Conservation (phyloP, 1,140 invertebrate genomes). For the Spodoptera frugiperda region DNA sequence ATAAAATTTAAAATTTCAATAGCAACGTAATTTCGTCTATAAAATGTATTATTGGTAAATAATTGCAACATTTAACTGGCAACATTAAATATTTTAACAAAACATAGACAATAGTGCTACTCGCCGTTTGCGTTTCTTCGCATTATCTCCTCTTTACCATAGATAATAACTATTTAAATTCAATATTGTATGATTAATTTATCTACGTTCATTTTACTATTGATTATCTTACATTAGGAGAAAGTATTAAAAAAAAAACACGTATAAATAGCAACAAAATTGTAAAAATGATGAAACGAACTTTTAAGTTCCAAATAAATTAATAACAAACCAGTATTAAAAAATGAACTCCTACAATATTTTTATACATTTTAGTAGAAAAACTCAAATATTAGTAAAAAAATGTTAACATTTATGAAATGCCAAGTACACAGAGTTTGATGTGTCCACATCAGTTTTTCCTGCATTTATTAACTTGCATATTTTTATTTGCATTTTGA, state of each 20-base stretch:
- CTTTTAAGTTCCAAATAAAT: conserved; percentile 5
- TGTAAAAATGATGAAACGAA: conserved; percentile 4
- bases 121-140: conserved; percentile 19
- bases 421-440: conserved; percentile 22
- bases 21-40: conserved; percentile 46
- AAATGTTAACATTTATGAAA: conserved; percentile 9
- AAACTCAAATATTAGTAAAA: neutral
- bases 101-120: conserved; percentile 43
- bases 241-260: conserved; percentile 12
- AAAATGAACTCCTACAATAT: conserved; percentile 4
- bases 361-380: neutral
- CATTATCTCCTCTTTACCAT: conserved; percentile 24
- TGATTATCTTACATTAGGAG: conserved; percentile 38
- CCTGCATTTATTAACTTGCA: neutral
- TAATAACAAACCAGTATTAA: conserved; percentile 30
- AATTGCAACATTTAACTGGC: conserved; percentile 39
- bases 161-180: conserved; percentile 39
- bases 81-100: conserved; percentile 42
- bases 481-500: conserved; percentile 1
- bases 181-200: conserved; percentile 47
- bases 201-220: conserved; percentile 44
- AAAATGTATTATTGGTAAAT: conserved; percentile 38
- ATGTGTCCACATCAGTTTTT: neutral
- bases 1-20: conserved; percentile 36
- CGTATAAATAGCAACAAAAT: conserved; percentile 28